These are phyloP conservation scores for Euschistus heros DNA, from an alignment of 1,140 invertebrate species.

Conservation along the genomic window DNA sequence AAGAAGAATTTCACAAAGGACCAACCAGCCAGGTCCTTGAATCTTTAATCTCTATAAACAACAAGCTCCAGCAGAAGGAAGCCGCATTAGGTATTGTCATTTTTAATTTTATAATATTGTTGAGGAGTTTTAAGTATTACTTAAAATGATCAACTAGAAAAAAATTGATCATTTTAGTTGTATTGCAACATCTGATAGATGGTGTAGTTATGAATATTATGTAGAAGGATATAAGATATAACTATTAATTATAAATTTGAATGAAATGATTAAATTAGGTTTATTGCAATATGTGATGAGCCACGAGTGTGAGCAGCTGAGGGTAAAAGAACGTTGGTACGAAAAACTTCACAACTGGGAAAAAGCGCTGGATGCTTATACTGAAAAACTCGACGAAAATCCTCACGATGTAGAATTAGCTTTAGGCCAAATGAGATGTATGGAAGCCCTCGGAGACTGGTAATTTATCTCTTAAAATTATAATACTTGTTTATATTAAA, in stretches of 20 bases:
- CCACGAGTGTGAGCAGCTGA: conserved; percentile 55
- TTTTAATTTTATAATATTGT: neutral
- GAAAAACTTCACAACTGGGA: conserved; percentile 99
- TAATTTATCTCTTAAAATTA: conserved; percentile 33
- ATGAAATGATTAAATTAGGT: conserved; percentile 33
- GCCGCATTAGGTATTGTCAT: conserved; percentile 66
- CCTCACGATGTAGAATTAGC: conserved; percentile 65
- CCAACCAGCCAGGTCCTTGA: conserved; percentile 78
- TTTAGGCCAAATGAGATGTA: conserved; percentile 89
- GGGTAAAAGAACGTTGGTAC: conserved; percentile 94
- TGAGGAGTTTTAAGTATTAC: neutral
- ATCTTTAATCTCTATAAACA: conserved; percentile 93
- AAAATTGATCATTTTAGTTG: no score
- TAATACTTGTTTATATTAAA: neutral
- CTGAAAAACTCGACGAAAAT: conserved; percentile 46
- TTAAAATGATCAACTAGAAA: neutral
- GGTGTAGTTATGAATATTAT: no score
- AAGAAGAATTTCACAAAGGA: conserved; percentile 79
- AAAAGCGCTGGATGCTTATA: conserved; percentile 81
- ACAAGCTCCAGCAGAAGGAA: conserved; percentile 96
- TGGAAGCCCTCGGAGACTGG: conserved; percentile 97
- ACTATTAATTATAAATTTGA: neutral
- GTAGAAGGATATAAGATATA: neutral
- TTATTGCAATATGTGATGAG: conserved; percentile 83
- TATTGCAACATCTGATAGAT: no score